These are phyloP conservation scores for Sphaerophoria taeniata DNA, from an alignment of 2,888 invertebrate species.

Conservation along the genomic window DNA sequence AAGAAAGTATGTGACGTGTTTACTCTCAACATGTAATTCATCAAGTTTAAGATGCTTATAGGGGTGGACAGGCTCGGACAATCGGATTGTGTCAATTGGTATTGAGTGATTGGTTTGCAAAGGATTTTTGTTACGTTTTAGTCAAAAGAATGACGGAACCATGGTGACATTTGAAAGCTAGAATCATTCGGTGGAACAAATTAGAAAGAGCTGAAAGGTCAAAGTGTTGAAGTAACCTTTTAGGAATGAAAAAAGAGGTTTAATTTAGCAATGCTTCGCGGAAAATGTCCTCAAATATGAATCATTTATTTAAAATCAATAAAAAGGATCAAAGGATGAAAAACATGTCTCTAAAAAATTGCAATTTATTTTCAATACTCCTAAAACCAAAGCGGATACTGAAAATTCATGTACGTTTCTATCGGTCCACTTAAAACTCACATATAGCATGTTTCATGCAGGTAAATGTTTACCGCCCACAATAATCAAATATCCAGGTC, in stretches of 20 bases:
- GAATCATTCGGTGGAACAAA: too few species aligned
- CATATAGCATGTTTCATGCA: constrained; percentile 1
- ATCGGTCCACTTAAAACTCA: constrained; percentile 26
- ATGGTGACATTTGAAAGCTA: too few species aligned
- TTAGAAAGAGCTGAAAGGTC: too few species aligned
- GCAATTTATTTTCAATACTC: constrained; percentile 25
- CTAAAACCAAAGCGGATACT: constrained; percentile 17
- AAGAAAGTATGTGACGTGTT: neutral
- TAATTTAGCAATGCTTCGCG: too few species aligned
- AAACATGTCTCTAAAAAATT: neutral
- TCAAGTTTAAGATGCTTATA: constrained; percentile 66
- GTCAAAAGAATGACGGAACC: too few species aligned
- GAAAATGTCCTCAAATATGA: too few species aligned
- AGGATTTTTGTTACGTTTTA: neutral
- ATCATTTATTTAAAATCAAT: too few species aligned
- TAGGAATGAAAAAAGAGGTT: too few species aligned
- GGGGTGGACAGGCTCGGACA: constrained; percentile 72
- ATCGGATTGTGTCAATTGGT: constrained; percentile 74
- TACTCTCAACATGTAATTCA: constrained; percentile 42
- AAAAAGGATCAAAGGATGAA: too few species aligned
- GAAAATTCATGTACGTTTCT: constrained; percentile 52
- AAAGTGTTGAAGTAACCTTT: too few species aligned
- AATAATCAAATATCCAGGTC: constrained; percentile 7
- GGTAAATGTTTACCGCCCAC: neutral
- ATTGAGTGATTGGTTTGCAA: constrained; percentile 68